Evolutionary conservation across 2,888 invertebrate species (phyloP), one percentile per base, ranked within the genome.

Genomic region (Eulithis prunata): DNA sequence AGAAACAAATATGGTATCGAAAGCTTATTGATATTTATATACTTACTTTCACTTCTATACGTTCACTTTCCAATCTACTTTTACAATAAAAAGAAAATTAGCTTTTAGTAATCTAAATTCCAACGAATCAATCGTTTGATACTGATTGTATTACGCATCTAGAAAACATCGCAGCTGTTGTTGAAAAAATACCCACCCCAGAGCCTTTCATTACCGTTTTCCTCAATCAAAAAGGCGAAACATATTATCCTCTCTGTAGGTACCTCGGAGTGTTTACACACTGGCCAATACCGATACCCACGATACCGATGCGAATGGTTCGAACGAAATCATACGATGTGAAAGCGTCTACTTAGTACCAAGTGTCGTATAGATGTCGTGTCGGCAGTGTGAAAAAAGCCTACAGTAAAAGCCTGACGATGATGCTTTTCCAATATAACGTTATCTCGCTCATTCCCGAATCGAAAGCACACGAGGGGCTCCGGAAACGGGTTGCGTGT

Each of bases 341-440:
- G 21, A 21, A 21, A 21, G 1, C 21, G 21, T 21, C 21, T 1
- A 21, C 21, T 21, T 21, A 21, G 21, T 21, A 21, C 21, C 21
- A 21, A 21, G 21, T 21, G 21, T 41, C 10, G 41, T 41, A 10
- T 41, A 41, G 41, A 8, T 8, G 8, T 41, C 41, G 41, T 41
- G 10, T 38, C 38, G 38, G 38, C 3, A 38, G 5, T 41, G 41
- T 41, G 10, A 1, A 41, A 41, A 41, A 0, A 41, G 41, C 8
- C 8, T 41, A 52, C 57, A 13, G 43, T 53, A 54, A 43, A 41
- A 57, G 51, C 57, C 62, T 70, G 70, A 64, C 62, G 71, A 71
- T 74, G 71, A 74, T 72, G 73, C 57, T 66, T 74, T 74, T 74
- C 73, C 73, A 72, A 74, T 74, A 72, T 65, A 72, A 47, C 57